Base-by-base conservation (phyloP, 1,140 invertebrate genomes). In the Drosophila obscura region DNA sequence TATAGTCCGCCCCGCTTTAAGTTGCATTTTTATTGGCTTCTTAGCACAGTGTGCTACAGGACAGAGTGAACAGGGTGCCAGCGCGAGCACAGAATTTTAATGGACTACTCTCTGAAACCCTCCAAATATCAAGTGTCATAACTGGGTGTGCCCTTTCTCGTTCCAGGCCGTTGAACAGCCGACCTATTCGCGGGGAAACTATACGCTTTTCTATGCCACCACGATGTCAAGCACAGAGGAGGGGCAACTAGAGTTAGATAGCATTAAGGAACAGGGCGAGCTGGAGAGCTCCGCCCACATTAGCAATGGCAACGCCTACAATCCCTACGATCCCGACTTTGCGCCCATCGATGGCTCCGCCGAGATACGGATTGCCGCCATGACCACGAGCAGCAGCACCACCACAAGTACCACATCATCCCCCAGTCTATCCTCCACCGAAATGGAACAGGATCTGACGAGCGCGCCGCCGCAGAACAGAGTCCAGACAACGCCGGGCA, bases 181-280 rank as follows among this genome's bases (percentile, higher is more conserved):
- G 69, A 91, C 84, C 59, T 90, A 91, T 53, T 90, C 76, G 67
- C 80, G 84, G 79, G 90, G 84, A 91, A 90, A 91, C 76, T 76
- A 80, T 89, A 91, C 90, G 75, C 90, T 90, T 89, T 90, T 80
- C 64, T 90, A 91, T 64, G 83, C 80, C 81, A 85, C 87, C 83
- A 77, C 84, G 58, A 73, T 71, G 83, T 89, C 83, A 61, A 88
- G 80, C 76, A 83, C 83, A 68, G 76, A 83, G 83, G 84, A 80
- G 71, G 80, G 74, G 58, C 80, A 88, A 74, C 57, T 89, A 89
- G 75, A 69, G 53, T 65, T 83, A 88, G 79, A 66, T 83, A 87
- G 67, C 49, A 89, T 83, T 87, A 88, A 87, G 76, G 61, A 77
- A 55, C 64, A 82, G 57, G 56, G 22, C 24, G 65, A 71, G 7